Percentiles rank a stretch among this genome's conserved stretches.
phyloP scores from a whole-genome alignment of 1,140 invertebrate genomes.

The Calycopis cecrops region DNA sequence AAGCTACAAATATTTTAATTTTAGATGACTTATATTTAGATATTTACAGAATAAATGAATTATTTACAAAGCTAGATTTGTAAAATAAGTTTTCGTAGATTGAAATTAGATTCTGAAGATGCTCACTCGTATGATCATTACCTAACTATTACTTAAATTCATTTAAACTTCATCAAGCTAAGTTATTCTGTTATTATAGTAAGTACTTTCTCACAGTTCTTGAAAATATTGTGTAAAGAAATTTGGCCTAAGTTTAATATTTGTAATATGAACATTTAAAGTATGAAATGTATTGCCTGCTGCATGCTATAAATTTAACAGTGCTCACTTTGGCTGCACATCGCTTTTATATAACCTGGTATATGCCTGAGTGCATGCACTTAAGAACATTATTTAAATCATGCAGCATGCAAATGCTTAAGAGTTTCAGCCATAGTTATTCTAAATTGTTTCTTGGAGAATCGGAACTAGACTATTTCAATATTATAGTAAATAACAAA shows the following conservation, averaged over 20 bases:
- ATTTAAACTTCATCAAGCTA: slow-evolving; percentile 38
- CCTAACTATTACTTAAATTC: slow-evolving; percentile 38
- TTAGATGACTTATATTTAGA: slow-evolving; percentile 58
- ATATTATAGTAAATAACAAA: slow-evolving; percentile 18
- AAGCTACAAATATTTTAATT: slow-evolving; percentile 43
- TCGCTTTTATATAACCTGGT: slow-evolving; percentile 49
- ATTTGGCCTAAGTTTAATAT: slow-evolving; percentile 16
- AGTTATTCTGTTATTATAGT: slow-evolving; percentile 22
- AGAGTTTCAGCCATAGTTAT: slow-evolving; percentile 32
- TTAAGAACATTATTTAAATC: slow-evolving; percentile 42
- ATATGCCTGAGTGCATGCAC: slow-evolving; percentile 56
- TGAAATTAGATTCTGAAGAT: slow-evolving; percentile 41
- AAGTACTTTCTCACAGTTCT: slow-evolving; percentile 11
- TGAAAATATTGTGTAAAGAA: slow-evolving; percentile 16
- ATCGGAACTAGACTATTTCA: not conserved
- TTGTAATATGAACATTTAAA: slow-evolving; percentile 25
- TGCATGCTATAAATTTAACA: slow-evolving; percentile 58
- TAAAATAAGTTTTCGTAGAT: slow-evolving; percentile 53
- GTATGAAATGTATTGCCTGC: slow-evolving; percentile 57
- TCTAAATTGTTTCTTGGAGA: slow-evolving; percentile 27
- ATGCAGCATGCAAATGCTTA: slow-evolving; percentile 73
- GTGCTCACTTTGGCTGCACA: slow-evolving; percentile 42
- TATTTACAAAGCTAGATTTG: slow-evolving; percentile 56
- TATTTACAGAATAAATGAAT: slow-evolving; percentile 39
- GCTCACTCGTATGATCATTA: slow-evolving; percentile 48